phyloP scores from a whole-genome alignment of 23 tunicate species.

The Styela plicata region DNA sequence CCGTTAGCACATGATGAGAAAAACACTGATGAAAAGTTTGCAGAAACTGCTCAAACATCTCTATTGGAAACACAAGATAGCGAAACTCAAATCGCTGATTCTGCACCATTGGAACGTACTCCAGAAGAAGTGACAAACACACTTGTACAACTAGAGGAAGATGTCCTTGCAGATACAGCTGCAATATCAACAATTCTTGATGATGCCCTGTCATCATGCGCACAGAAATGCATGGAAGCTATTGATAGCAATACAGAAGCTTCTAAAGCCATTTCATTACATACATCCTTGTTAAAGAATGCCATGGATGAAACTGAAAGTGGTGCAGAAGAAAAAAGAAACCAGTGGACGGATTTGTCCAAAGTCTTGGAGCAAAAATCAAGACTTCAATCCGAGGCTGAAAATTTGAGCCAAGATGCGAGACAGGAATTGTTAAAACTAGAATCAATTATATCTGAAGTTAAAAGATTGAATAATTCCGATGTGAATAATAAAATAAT shows the following conservation, averaged over 20 bases:
- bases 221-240: constrained; percentile 52
- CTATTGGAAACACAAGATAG: background rate
- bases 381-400: constrained; percentile 35
- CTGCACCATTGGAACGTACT: constrained; percentile 16
- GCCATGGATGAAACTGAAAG: constrained; percentile 54
- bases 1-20: no score
- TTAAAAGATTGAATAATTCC: constrained; percentile 10
- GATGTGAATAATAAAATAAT: constrained; percentile 7
- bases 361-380: constrained; percentile 35
- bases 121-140: constrained; percentile 6
- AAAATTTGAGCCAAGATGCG: constrained; percentile 35
- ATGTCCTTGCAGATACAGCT: constrained; percentile 29
- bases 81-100: background rate
- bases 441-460: constrained; percentile 23
- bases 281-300: constrained; percentile 45
- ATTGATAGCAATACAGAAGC: constrained; percentile 51
- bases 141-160: constrained; percentile 23
- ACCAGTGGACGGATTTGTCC: constrained; percentile 55
- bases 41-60: background rate
- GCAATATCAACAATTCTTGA: constrained; percentile 50
- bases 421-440: constrained; percentile 46
- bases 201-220: constrained; percentile 41
- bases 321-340: constrained; percentile 43
- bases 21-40: background rate
- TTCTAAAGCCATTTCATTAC: constrained; percentile 41